Evolutionary conservation across 2,113 vertebrate species (phyloP), one percentile per base, ranked within the genome.

Genomic region (Ascaphus truei): DNA sequence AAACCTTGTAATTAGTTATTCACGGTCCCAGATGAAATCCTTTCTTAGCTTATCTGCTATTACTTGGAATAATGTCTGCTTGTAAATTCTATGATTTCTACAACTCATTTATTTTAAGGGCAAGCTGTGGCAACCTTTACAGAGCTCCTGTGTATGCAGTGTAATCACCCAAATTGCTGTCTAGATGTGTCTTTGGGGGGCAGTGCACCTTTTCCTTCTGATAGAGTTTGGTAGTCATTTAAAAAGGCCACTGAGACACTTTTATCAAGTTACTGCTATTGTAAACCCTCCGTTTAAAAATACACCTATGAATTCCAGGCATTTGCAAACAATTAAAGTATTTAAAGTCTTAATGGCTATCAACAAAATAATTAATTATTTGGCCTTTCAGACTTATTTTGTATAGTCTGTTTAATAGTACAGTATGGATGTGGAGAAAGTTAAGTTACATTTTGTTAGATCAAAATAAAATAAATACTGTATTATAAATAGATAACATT

Each of bases 121-220:
- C 23, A 80, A 62, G 57, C 4, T 3, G 43, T 43, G 22, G 7
- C 8, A 75, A 48, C 1, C 13, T 72, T 47, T 34, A 16, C 57
- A 43, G 0, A 8, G 27, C 0, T 57, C 23, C 5, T 22, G 0
- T 47, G 29, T 53, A 12, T 10, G 13, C 51, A 26, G 30, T 53
- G 31, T 34, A 71, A 7, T 30, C 47, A 52, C 20, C 29, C 25
- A 41, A 64, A 30, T 23, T 37, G 15, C 15, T 20, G 33, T 56
- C 34, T 29, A 34, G 18, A 29, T 56, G 3, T 52, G 64, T 71
- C 73, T 75, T 13, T 51, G 1, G 13, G 10, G 22, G 0, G 53
- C 16, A 50, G 58, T 7, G 30, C 22, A 39, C 74, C 57, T 51
- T 55, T 66, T 69, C 26, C 12, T 75, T 65, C 62, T 56, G 53